A percentile compares a stretch with the other conserved stretches of the same genome.
Evolutionary conservation across 2,113 vertebrate genomes (phyloP).

Genomic region (Muntiacus reevesi): DNA sequence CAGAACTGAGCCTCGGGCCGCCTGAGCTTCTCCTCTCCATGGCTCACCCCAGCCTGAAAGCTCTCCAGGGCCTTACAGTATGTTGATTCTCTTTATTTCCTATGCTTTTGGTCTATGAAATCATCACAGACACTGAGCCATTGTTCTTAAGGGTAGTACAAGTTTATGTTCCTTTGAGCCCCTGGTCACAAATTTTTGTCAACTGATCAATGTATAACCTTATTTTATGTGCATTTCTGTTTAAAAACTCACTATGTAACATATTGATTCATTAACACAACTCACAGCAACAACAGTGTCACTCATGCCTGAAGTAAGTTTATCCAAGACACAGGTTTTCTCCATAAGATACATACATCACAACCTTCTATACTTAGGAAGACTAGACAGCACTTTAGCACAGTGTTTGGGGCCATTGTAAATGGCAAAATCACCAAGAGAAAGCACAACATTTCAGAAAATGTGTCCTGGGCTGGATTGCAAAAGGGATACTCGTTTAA

Average conservation of each 20-base stretch:
- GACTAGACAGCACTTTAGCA: fast-evolving
- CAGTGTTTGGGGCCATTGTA: not conserved
- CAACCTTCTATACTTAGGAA: not conserved
- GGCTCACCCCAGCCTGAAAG: not conserved
- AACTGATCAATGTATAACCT: too few species aligned
- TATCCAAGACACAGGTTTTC: not conserved
- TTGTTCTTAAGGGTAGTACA: fast-evolving
- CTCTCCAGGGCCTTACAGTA: not conserved
- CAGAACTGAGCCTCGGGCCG: not conserved
- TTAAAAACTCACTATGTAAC: not conserved
- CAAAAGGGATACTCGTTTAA: not conserved
- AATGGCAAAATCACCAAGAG: not conserved
- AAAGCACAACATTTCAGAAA: not conserved
- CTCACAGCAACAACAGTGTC: not conserved
- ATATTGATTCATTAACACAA: not conserved
- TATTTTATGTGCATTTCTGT: not conserved
- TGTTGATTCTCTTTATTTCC: fast-evolving
- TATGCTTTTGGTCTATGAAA: not conserved
- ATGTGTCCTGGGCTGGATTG: fast-evolving
- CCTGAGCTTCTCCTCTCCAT: not conserved
- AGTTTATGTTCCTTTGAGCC: not conserved
- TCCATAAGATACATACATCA: not conserved
- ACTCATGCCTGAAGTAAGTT: fast-evolving
- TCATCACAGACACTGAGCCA: not conserved
- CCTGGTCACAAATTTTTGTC: not conserved